These are phyloP conservation scores for Calliopsis andreniformis DNA, from an alignment of 1,140 invertebrate species.

Conservation along the genomic window DNA sequence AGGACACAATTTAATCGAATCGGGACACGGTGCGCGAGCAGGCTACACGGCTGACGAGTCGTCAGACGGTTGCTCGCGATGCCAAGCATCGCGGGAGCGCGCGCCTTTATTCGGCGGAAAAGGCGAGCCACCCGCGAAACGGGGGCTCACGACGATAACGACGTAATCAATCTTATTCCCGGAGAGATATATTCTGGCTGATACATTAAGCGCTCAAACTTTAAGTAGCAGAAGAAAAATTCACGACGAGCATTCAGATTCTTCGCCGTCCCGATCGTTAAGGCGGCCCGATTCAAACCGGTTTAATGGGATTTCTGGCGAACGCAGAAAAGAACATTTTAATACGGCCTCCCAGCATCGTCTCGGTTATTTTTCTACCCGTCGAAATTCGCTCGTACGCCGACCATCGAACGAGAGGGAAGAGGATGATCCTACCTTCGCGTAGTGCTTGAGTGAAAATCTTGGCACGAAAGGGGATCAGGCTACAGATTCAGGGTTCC, in stretches of 20 bases:
- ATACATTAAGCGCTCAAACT: slow-evolving; percentile 59
- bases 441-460: background rate
- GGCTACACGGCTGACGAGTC: slow-evolving; percentile 47
- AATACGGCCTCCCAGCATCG: slow-evolving; percentile 22
- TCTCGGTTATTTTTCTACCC: background rate
- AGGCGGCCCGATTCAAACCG: slow-evolving; percentile 48
- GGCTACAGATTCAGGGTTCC: slow-evolving; percentile 9
- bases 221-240: slow-evolving; percentile 52
- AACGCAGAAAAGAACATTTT: slow-evolving; percentile 51
- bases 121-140: slow-evolving; percentile 15
- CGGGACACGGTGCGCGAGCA: slow-evolving; percentile 51
- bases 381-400: slow-evolving; percentile 1
- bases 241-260: slow-evolving; percentile 33
- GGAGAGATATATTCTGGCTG: slow-evolving; percentile 55
- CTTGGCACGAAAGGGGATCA: slow-evolving; percentile 12
- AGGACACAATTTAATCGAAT: slow-evolving; percentile 75
- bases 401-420: background rate
- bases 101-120: slow-evolving; percentile 44
- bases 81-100: slow-evolving; percentile 9
- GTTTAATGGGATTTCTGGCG: slow-evolving; percentile 54
- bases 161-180: slow-evolving; percentile 59
- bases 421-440: background rate
- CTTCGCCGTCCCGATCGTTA: slow-evolving; percentile 33
- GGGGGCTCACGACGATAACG: slow-evolving; percentile 50
- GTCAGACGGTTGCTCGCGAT: slow-evolving; percentile 23